Conservation (phyloP, 2,113 vertebrate genomes). For the Oncorhynchus clarkii region DNA sequence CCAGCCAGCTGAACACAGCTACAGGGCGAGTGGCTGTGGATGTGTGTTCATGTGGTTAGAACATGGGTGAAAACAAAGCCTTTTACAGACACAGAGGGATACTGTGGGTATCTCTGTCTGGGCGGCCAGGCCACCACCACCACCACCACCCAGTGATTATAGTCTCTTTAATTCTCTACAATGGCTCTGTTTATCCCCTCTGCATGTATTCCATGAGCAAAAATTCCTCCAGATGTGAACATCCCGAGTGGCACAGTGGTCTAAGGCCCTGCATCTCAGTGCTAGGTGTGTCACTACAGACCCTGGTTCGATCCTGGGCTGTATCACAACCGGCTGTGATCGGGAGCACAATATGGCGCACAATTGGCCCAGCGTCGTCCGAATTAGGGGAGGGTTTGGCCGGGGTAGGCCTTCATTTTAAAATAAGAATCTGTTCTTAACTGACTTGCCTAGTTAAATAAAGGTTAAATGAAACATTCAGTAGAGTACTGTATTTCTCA, state of each 20-base stretch:
- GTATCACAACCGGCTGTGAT: no score
- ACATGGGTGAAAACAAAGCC: not conserved
- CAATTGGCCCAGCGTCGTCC: no score
- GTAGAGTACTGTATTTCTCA: not conserved
- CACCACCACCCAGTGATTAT: not conserved
- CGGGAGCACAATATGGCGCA: no score
- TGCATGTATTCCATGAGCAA: not conserved
- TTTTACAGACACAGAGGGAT: not conserved
- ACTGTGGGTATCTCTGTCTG: not conserved
- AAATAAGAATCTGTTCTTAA: no score
- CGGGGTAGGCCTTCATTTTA: no score
- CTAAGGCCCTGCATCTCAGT: no score
- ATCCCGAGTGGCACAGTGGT: no score
- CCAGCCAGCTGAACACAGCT: not conserved
- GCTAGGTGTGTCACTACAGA: no score
- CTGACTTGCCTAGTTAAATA: no score
- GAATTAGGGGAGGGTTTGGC: no score
- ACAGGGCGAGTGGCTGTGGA: not conserved
- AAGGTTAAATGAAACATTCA: not conserved
- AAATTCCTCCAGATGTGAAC: not conserved
- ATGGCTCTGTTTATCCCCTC: not conserved
- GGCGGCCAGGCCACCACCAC: not conserved
- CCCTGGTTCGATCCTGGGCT: no score
- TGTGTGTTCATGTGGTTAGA: not conserved
- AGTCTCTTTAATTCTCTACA: not conserved